Percentiles rank a stretch among this genome's conserved stretches.
Evolutionary conservation across 2,797 vertebrate species (phyloP).

Genomic region (Pachyuromys duprasi): DNA sequence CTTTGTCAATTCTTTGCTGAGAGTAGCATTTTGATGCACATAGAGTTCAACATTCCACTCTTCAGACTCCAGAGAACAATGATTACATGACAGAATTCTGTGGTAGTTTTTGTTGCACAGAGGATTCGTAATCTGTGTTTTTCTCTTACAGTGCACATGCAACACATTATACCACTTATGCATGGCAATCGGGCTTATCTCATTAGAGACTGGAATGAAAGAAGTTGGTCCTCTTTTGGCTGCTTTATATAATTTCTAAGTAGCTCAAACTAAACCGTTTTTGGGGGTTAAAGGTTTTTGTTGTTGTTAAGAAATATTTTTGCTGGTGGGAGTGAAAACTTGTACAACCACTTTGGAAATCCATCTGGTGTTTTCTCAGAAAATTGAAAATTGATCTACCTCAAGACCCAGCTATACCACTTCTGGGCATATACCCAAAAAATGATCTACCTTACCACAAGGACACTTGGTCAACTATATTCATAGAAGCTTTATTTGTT

Average conservation of each 20-base stretch:
- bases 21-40: slow-evolving; percentile 57
- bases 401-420: too few relatives aligned
- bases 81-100: slow-evolving; percentile 42
- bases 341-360: too few relatives aligned
- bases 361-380: too few relatives aligned
- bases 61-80: slow-evolving; percentile 42
- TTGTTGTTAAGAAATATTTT: slow-evolving; percentile 48
- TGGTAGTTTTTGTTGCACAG: neutral
- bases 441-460: too few relatives aligned
- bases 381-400: too few relatives aligned
- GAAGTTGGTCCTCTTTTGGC: neutral
- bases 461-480: too few relatives aligned
- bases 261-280: neutral
- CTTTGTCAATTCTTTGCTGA: slow-evolving; percentile 68
- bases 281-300: neutral
- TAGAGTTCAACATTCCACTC: slow-evolving; percentile 31
- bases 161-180: neutral
- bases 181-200: neutral
- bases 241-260: neutral
- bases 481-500: too few relatives aligned
- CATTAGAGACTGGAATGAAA: neutral
- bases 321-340: neutral
- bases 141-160: slow-evolving; percentile 37
- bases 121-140: slow-evolving; percentile 56
- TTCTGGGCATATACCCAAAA: too few relatives aligned